Evolutionary conservation across 92 coral and sea anemone genomes (phyloP).

Genomic region (Palythoa grandis): DNA sequence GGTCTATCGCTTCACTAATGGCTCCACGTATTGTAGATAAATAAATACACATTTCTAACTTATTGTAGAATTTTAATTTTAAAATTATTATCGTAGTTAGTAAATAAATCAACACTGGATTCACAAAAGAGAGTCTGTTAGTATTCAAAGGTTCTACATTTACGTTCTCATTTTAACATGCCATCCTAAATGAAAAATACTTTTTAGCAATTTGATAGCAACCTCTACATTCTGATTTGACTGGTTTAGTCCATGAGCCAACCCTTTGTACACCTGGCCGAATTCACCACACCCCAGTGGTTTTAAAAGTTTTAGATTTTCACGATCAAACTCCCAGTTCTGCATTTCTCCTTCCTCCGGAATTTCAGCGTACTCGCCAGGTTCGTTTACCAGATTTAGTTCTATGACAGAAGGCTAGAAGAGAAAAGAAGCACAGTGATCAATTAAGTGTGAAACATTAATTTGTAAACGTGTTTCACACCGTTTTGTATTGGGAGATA

Average conservation of each 20-base stretch:
- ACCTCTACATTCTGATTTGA: constrained; percentile 44
- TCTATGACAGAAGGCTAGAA: not conserved
- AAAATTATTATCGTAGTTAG: too few relatives aligned
- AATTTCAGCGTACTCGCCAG: not conserved
- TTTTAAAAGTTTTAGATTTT: constrained; percentile 44
- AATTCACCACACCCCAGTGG: constrained; percentile 73
- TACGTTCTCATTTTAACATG: too few relatives aligned
- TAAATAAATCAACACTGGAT: too few relatives aligned
- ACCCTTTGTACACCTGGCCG: constrained; percentile 70
- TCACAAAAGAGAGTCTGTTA: too few relatives aligned
- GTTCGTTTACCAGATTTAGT: not conserved
- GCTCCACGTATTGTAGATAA: too few relatives aligned
- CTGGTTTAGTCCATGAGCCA: constrained; percentile 44
- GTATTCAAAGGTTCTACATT: too few relatives aligned
- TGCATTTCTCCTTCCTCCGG: not conserved
- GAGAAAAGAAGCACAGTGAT: not conserved
- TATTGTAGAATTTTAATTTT: too few relatives aligned
- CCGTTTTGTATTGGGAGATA: too few relatives aligned
- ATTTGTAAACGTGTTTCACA: too few relatives aligned
- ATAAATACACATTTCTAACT: too few relatives aligned
- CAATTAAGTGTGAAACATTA: too few relatives aligned
- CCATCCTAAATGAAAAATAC: constrained; percentile 9
- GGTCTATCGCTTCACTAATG: too few relatives aligned
- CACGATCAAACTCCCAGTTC: constrained; percentile 58
- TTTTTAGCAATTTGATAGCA: constrained; percentile 70